Conservation (phyloP, 2,113 vertebrate genomes). For the Sigmodon hispidus region DNA sequence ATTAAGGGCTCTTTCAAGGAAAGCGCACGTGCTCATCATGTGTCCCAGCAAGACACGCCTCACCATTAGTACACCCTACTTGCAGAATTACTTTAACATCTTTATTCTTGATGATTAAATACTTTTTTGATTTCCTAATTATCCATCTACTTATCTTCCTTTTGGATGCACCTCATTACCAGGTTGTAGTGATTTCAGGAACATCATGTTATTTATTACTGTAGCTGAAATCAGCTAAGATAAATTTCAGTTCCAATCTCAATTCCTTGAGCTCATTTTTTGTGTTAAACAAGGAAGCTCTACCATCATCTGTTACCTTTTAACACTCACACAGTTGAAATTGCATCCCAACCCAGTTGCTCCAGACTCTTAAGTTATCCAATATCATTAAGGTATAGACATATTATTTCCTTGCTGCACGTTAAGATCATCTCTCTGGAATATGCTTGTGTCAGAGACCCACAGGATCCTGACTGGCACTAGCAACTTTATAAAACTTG, state of each 20-base stretch:
- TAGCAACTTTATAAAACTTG: slow-evolving; percentile 5
- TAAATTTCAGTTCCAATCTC: not conserved
- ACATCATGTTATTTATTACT: slow-evolving; percentile 61
- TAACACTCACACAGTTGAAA: not conserved
- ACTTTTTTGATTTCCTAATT: slow-evolving; percentile 66
- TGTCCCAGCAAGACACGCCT: not conserved
- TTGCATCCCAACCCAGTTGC: not conserved
- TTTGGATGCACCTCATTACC: slow-evolving; percentile 69
- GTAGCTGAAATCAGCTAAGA: slow-evolving; percentile 57
- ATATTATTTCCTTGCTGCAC: not conserved
- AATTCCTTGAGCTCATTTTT: not conserved
- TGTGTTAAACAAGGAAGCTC: not conserved
- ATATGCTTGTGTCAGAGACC: not conserved
- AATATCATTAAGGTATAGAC: not conserved
- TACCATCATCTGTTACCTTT: not conserved
- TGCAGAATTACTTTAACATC: slow-evolving; percentile 48
- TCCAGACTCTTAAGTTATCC: not conserved
- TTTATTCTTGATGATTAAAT: slow-evolving; percentile 45
- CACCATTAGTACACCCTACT: not conserved
- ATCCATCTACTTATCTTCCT: slow-evolving; percentile 59
- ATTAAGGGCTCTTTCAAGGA: not conserved
- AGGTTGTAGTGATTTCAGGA: slow-evolving; percentile 68
- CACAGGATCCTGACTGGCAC: not conserved
- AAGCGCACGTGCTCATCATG: not conserved
- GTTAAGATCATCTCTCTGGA: slow-evolving; percentile 5